These are phyloP conservation scores for Platycheirus albimanus DNA, from an alignment of 2,888 invertebrate species.

Conservation along the genomic window DNA sequence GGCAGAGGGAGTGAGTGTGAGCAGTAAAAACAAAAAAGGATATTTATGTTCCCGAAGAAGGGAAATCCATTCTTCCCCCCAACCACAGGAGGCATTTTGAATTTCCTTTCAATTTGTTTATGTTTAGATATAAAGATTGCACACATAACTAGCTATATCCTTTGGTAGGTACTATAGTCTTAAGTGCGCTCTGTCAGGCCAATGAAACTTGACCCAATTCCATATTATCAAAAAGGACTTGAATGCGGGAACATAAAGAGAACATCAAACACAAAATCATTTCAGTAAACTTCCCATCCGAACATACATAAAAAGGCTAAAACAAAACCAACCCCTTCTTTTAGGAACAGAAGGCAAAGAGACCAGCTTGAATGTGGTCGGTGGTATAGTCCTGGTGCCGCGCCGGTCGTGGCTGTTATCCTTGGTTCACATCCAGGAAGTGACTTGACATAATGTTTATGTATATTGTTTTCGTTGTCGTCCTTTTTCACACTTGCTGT, in stretches of 20 bases:
- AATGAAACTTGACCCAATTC: conserved; percentile 72
- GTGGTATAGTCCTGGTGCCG: too few relatives aligned
- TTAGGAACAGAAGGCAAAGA: too few relatives aligned
- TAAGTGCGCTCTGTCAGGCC: conserved; percentile 35
- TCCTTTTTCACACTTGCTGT: conserved; percentile 40
- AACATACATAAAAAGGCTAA: background rate
- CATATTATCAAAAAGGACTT: background rate
- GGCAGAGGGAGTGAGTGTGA: background rate
- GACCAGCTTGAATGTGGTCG: conserved; percentile 6
- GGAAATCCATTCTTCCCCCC: background rate
- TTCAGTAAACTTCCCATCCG: conserved; percentile 17
- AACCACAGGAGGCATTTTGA: conserved; percentile 30
- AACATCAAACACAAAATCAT: conserved; percentile 29
- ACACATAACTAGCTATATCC: background rate
- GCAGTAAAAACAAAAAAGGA: conserved; percentile 2
- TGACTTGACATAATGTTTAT: conserved; percentile 68
- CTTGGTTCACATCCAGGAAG: conserved; percentile 59
- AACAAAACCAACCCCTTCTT: background rate
- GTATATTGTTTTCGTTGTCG: conserved; percentile 36
- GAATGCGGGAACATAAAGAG: conserved; percentile 9
- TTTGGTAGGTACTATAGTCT: conserved; percentile 6
- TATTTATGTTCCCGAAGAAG: conserved; percentile 7
- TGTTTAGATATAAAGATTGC: conserved; percentile 15
- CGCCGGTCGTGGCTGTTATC: too few relatives aligned
- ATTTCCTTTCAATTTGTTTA: conserved; percentile 37